Evolutionary conservation across 2,888 invertebrate species (phyloP).

Genomic region (Tiliacea aurago): DNA sequence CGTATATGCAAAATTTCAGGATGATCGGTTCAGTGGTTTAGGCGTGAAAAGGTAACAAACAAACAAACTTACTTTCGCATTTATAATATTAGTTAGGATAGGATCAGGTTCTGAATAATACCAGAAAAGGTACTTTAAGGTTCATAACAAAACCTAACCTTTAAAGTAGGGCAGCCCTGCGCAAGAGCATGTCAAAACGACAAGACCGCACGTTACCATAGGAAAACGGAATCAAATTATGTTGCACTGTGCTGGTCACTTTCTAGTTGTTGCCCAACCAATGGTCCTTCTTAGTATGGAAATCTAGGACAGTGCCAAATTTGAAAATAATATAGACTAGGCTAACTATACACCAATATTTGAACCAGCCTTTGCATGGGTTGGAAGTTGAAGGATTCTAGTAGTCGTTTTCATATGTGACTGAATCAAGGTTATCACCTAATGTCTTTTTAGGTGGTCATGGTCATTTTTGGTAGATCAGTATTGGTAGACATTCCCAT

Average conservation of each 20-base stretch:
- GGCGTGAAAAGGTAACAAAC: too few relatives aligned
- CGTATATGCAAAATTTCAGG: too few relatives aligned
- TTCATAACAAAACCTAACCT: too few relatives aligned
- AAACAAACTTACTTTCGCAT: too few relatives aligned
- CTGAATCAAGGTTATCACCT: neutral
- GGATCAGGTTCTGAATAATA: too few relatives aligned
- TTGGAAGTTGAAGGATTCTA: neutral
- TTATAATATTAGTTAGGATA: too few relatives aligned
- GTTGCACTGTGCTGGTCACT: slow-evolving; percentile 30
- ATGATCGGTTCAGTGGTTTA: too few relatives aligned
- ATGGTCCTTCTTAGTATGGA: slow-evolving; percentile 19
- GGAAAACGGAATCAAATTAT: slow-evolving; percentile 44
- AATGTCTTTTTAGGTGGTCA: neutral
- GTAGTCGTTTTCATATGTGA: neutral
- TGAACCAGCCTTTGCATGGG: neutral
- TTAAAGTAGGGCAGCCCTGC: slow-evolving; percentile 33
- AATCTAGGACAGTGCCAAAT: slow-evolving; percentile 23
- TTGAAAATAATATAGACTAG: neutral
- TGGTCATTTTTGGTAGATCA: neutral
- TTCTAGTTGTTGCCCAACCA: slow-evolving; percentile 39
- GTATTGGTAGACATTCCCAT: neutral
- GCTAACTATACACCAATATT: neutral
- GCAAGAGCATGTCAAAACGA: slow-evolving; percentile 37
- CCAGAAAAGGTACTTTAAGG: too few relatives aligned
- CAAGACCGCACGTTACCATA: slow-evolving; percentile 34